These are phyloP conservation scores for Nylanderia fulva DNA, from an alignment of 1,140 invertebrate species.

Conservation along the genomic window DNA sequence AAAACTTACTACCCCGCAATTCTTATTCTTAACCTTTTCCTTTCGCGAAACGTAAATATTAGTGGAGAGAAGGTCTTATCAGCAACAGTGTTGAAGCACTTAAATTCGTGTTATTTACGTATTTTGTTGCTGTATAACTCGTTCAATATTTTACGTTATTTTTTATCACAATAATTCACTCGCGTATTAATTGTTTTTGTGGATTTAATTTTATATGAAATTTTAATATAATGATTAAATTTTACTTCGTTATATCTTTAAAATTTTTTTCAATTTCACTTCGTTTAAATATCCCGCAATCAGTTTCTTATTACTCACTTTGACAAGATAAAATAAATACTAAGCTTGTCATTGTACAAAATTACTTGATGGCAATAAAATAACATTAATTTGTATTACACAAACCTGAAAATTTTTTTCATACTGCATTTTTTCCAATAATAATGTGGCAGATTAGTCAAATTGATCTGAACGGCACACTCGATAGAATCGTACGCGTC, in stretches of 20 bases:
- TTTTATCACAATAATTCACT: neutral
- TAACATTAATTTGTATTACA: neutral
- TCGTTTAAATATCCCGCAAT: neutral
- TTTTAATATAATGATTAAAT: constrained; percentile 4
- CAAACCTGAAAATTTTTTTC: neutral
- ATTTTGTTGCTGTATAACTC: neutral
- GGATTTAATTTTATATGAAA: neutral
- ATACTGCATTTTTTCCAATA: neutral
- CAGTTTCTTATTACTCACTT: neutral
- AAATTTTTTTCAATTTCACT: neutral
- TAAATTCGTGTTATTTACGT: neutral
- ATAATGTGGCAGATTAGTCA: constrained; percentile 2
- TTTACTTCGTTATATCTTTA: neutral
- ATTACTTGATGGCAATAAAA: neutral
- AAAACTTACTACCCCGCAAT: neutral
- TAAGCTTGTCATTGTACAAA: neutral
- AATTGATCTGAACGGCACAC: neutral
- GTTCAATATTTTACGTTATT: neutral
- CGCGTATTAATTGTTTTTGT: neutral
- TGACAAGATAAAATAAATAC: neutral
- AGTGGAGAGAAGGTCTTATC: neutral
- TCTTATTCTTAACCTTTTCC: neutral
- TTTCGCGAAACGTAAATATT: neutral
- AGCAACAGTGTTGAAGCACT: neutral
- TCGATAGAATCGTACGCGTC: constrained; percentile 13